Percentiles rank a stretch among this genome's conserved stretches.
These are phyloP conservation scores for Tympanoctomys barrerae DNA, from an alignment of 2,797 vertebrate genomes.

Conservation along the genomic window DNA sequence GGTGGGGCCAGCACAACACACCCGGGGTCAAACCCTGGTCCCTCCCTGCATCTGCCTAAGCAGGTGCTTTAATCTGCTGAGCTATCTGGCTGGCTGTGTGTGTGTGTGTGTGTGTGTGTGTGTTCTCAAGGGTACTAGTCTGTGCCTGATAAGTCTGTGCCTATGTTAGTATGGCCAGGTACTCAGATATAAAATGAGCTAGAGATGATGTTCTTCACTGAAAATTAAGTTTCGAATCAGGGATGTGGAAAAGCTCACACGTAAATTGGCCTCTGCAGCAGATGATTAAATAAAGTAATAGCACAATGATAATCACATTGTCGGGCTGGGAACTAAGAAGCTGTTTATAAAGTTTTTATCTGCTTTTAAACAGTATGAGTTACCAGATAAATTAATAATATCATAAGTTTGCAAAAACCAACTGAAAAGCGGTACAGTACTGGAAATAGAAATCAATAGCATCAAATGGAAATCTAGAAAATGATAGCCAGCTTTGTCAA, in stretches of 20 bases:
- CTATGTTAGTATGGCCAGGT: background rate
- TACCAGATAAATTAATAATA: constrained; percentile 69
- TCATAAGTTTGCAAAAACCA: constrained; percentile 73
- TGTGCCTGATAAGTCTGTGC: background rate
- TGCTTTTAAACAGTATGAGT: background rate
- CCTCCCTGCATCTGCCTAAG: too few relatives aligned
- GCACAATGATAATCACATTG: background rate
- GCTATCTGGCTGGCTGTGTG: background rate
- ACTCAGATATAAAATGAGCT: constrained; percentile 1
- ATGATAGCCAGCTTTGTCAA: constrained; percentile 82
- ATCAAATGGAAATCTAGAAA: constrained; percentile 84
- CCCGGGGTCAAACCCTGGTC: too few relatives aligned
- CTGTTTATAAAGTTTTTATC: constrained; percentile 52
- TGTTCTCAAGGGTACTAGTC: background rate
- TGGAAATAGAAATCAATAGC: constrained; percentile 80
- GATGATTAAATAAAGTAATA: constrained; percentile 72
- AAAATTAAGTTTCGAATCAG: constrained; percentile 15
- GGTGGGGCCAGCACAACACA: too few relatives aligned
- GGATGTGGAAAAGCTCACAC: constrained; percentile 19
- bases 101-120: background rate
- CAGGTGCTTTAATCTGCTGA: too few relatives aligned
- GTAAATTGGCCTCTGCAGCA: constrained; percentile 50
- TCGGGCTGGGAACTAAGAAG: constrained; percentile 45
- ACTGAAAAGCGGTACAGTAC: constrained; percentile 21
- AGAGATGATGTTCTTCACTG: background rate